phyloP scores from a whole-genome alignment of 2,113 vertebrate genomes.

The Sclerurus mexicanus region DNA sequence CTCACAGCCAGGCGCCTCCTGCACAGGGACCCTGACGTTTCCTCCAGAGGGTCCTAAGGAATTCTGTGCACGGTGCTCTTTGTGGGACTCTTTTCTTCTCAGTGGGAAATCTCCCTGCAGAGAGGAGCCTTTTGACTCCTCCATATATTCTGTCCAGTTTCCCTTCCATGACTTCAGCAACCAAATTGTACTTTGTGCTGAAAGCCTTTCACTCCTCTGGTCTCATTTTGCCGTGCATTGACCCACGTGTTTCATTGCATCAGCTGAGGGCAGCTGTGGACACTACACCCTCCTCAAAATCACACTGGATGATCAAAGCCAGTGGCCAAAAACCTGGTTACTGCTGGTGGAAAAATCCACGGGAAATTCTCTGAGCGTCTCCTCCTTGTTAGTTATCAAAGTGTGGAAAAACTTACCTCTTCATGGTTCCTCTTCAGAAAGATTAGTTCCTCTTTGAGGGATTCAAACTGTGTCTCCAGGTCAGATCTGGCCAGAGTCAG shows the following conservation, averaged over 20 bases:
- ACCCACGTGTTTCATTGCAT: neutral
- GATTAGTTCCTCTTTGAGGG: conserved; percentile 90
- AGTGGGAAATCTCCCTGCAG: neutral
- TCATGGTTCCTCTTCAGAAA: conserved; percentile 91
- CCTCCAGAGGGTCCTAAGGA: neutral
- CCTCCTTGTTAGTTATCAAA: neutral
- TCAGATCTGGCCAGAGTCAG: conserved; percentile 74
- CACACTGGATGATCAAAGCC: neutral
- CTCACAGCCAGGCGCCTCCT: neutral
- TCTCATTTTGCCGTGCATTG: neutral
- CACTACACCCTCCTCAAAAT: neutral
- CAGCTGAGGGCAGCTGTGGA: neutral
- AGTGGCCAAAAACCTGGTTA: neutral
- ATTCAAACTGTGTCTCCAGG: conserved; percentile 78
- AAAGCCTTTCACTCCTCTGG: neutral
- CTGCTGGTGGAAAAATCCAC: neutral
- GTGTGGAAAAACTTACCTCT: conserved; percentile 75
- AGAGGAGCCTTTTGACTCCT: neutral
- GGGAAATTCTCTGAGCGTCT: neutral
- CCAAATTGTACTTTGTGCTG: neutral
- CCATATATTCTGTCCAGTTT: neutral
- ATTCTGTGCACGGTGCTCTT: neutral
- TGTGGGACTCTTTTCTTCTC: neutral
- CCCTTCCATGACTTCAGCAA: neutral
- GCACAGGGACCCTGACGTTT: accelerated